These are phyloP conservation scores for Chelidonichthys spinosus DNA, from an alignment of 2,797 vertebrate species.

Conservation along the genomic window DNA sequence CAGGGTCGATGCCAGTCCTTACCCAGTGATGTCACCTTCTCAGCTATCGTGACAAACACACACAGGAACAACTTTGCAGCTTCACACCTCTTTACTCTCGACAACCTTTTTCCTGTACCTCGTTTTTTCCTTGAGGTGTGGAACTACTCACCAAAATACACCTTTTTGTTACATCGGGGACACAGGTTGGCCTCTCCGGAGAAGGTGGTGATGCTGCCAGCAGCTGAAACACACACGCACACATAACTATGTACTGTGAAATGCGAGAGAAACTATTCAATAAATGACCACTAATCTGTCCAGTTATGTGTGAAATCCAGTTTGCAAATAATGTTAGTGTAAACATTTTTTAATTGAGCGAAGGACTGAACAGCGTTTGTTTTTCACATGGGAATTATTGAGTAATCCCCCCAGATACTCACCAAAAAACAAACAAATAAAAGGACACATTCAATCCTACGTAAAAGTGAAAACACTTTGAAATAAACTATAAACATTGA, in stretches of 20 bases:
- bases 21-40: slow-evolving; percentile 98
- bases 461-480: slow-evolving; percentile 28
- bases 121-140: not conserved
- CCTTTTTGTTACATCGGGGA: slow-evolving; percentile 94
- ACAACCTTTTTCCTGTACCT: not conserved
- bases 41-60: slow-evolving; percentile 80
- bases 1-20: slow-evolving; percentile 99
- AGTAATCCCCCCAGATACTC: not conserved
- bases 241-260: slow-evolving; percentile 16
- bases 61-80: slow-evolving; percentile 22
- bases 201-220: slow-evolving; percentile 95
- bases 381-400: slow-evolving; percentile 23
- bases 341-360: not conserved
- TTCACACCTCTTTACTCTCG: slow-evolving; percentile 24
- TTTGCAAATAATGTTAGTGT: not conserved
- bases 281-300: slow-evolving; percentile 6
- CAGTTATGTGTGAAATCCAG: slow-evolving; percentile 15
- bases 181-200: slow-evolving; percentile 96
- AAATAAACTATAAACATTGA: not conserved
- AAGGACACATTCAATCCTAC: too few species aligned
- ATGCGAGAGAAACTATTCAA: slow-evolving; percentile 1
- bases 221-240: slow-evolving; percentile 71
- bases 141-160: slow-evolving; percentile 93
- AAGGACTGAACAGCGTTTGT: slow-evolving; percentile 14
- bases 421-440: too few species aligned